Percentiles rank a stretch among this genome's conserved stretches.
Evolutionary conservation across 1,140 invertebrate genomes (phyloP).

Genomic region (Papilio xuthus): DNA sequence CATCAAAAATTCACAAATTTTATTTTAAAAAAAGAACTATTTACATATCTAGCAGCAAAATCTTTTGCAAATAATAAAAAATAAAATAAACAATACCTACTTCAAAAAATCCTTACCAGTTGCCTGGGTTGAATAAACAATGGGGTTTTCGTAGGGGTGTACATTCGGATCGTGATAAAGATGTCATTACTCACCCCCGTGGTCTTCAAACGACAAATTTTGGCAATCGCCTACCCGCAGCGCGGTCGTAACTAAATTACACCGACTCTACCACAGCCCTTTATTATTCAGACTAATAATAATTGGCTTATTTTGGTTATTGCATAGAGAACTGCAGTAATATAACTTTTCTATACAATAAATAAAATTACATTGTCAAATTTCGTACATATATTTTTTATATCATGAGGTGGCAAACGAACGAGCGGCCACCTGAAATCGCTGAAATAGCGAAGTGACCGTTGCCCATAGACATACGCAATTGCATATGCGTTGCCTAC

Average conservation of each 20-base stretch:
- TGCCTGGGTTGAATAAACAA: neutral
- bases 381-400: no score
- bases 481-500: no score
- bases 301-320: slow-evolving; percentile 23
- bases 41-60: neutral
- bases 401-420: no score
- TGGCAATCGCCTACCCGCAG: slow-evolving; percentile 34
- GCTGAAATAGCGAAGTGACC: no score
- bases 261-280: slow-evolving; percentile 10
- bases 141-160: neutral
- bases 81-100: neutral
- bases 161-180: slow-evolving; percentile 33
- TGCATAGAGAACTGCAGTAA: no score
- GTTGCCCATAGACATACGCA: no score
- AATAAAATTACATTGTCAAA: no score
- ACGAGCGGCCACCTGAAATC: no score
- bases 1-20: neutral
- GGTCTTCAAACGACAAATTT: slow-evolving; percentile 36
- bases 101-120: neutral
- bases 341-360: no score
- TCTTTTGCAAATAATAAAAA: neutral
- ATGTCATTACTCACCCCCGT: slow-evolving; percentile 28
- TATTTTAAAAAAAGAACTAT: neutral
- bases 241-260: slow-evolving; percentile 32
- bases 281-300: neutral